Evolutionary conservation across 2,888 invertebrate species (phyloP), one percentile per base, ranked within the genome.

Genomic region (Macaria notata): DNA sequence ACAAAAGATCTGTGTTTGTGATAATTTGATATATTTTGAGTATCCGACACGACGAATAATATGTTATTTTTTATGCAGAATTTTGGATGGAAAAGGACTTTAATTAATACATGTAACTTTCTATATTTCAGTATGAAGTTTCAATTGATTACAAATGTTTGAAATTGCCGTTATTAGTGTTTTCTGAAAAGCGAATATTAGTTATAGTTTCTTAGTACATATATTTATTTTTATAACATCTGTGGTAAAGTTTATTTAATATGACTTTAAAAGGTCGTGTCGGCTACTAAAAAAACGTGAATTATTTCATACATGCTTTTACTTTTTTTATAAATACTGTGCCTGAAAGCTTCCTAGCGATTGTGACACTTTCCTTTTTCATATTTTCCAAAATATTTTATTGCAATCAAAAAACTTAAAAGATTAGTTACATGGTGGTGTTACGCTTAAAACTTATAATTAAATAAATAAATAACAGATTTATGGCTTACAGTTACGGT

Each of bases 321-420:
- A 41, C 49, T 56, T 43, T 54, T 46, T 69, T 60, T 49, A 64
- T 54, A 49, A 9, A 50, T 55, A 41, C 41, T 41, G 46, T 56
- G 84, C 83, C 79, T 88, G 90, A 91, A 91, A 90, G 89, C 90
- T 88, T 86, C 84, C 76, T 82, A 84, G 63, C 81, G 90, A 90
- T 90, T 90, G 90, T 90, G 90, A 89, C 78, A 61, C 49, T 51
- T 51, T 42, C 4, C 63, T 63, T 65, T 69, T 61, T 54, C 66
- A 73, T 76, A 81, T 70, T 75, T 62, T 55, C 66, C 72, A 75
- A 79, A 76, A 75, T 65, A 59, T 75, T 88, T 86, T 88, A 87
- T 88, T 87, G 54, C 69, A 69, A 71, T 64, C 69, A 61, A 71
- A 75, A 71, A 70, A 73, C 51, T 51, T 59, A 54, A 62, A 71